Evolutionary conservation across 2,888 invertebrate genomes (phyloP), one percentile per base, ranked within the genome.

Genomic region (Antheraea yamamai): DNA sequence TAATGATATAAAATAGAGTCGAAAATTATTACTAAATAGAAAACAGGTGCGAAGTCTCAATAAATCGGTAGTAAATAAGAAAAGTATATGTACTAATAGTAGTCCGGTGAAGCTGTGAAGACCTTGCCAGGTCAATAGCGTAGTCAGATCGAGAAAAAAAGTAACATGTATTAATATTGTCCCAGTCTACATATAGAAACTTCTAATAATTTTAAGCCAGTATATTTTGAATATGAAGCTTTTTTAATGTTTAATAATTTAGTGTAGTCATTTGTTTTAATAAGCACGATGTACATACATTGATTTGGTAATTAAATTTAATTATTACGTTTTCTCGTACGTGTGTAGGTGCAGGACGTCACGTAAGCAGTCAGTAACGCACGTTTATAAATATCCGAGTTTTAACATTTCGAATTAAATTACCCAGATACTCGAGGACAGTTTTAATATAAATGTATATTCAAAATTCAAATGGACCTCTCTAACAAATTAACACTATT

Each of bases 341-440:
- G 75, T 77, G 76, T 76, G 51, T 72, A 74, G 26, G 73, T 74
- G 74, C 61, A 23, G 71, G 4, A 18, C 72, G 74, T 74, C 74
- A 74, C 74, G 74, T 74, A 76, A 35, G 75, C 71, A 35, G 72
- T 64, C 78, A 75, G 75, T 76, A 64, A 72, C 73, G 23, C 35
- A 26, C 30, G 12, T 39, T 39, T 26, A 71, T 61, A 72, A 72
- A 74, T 74, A 74, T 72, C 74, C 71, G 10, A 16, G 39, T n/a
- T 18, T 26, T 35, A 23, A 74, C 35, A 23, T 72, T 61, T 61
- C 20, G 18, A 61, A 72, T 74, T 71, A 26, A 10, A 71, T 74
- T 71, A 10, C 18, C 8, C 71, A 23, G 8, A n/a, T 26, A 74
- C 26, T 18, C 39, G 10, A 68, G 20, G 35, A 20, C 47, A 66